Conservation (phyloP, 2,797 vertebrate species). For the Acipenser oxyrinchus region DNA sequence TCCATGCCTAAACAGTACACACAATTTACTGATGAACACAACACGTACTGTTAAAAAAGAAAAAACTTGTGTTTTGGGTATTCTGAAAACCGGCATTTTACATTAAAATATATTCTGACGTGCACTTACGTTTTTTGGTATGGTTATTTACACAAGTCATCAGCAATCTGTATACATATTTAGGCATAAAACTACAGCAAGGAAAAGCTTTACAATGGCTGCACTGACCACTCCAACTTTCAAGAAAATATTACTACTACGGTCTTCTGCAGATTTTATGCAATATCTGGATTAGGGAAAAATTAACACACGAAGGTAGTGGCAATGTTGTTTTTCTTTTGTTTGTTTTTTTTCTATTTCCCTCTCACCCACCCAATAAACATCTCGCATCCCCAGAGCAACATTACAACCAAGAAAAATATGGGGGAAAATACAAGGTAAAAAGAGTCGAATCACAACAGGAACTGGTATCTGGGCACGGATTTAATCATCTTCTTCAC, state of each 20-base stretch:
- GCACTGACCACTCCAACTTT: constrained; percentile 52
- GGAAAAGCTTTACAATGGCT: constrained; percentile 45
- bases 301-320: constrained; percentile 23
- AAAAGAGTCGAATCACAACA: constrained; percentile 88
- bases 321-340: no score
- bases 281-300: constrained; percentile 43
- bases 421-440: constrained; percentile 64
- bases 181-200: constrained; percentile 41
- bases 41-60: constrained; percentile 21
- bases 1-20: constrained; percentile 61
- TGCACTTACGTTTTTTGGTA: constrained; percentile 53
- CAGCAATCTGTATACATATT: constrained; percentile 46
- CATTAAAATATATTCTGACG: constrained; percentile 68
- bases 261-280: constrained; percentile 51
- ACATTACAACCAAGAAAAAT: constrained; percentile 56
- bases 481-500: constrained; percentile 81
- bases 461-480: constrained; percentile 28
- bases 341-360: constrained; percentile 13
- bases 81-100: constrained; percentile 68
- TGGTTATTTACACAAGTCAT: constrained; percentile 48
- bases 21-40: constrained; percentile 40
- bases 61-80: constrained; percentile 36
- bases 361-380: constrained; percentile 51
- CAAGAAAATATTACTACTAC: constrained; percentile 51
- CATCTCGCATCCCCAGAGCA: constrained; percentile 68